Base-by-base conservation (phyloP, 53 echinoderm and acorn worm species). In the Pentamera pediparva region DNA sequence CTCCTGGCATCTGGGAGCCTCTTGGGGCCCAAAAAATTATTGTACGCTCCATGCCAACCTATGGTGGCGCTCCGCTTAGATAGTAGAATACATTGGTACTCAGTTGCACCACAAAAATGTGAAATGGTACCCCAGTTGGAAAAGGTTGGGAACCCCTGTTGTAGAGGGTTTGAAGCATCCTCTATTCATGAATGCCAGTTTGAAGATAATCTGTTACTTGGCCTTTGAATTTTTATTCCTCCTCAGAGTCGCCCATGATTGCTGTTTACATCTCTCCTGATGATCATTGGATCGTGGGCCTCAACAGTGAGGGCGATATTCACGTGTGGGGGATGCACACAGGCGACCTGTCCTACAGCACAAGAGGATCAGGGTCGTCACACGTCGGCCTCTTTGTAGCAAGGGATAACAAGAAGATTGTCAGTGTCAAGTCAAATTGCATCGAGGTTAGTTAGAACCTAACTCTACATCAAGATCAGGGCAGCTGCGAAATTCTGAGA, bases 271-370 rank as follows among this genome's bases (percentile, higher is more conserved):
- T 83, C 39, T 83, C 84, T 2, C 59, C 59, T 25, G 78, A 83
- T 59, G 69, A 83, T 34, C 28, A 27, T 32, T 83, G 84, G 84
- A 52, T 83, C 52, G 72, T 78, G 24, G 84, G 77, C 28, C 56
- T 59, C 59, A 69, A 59, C 37, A 43, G 60, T 28, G 84, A 78
- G 30, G 69, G 47, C 40, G 53, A 31, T 72, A 19, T 83, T 29
- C 71, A 70, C 36, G 60, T 78, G 10, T 83, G 84, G 81, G 80
- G 62, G 37, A 81, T 86, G 81, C 76, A 81, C 47, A 76, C 76
- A 58, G 86, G 81, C 69, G 86, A 86, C 52, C 70, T 80, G 39
- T 19, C 59, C 18, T 81, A 64, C 45, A 81, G 67, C 30, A 69
- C 78, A 17, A 21, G 21, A 24, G 31, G 29, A 18, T 49, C 50